phyloP scores from a whole-genome alignment of 2,113 vertebrate species.

The Grallaria varia region DNA sequence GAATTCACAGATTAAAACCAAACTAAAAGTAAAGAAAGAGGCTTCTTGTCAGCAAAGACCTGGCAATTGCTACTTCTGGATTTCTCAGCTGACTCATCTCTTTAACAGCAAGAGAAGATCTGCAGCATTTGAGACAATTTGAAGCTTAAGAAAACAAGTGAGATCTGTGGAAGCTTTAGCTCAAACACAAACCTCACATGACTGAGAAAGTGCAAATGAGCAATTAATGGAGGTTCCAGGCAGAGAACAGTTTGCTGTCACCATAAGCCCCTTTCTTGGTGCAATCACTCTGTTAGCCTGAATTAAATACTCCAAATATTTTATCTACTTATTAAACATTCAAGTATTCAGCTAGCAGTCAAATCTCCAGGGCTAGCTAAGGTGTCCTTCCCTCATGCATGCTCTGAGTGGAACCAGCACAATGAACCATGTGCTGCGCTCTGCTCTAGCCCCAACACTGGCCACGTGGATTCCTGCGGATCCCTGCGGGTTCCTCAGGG shows the following conservation, averaged over 20 bases:
- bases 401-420: background rate
- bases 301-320: background rate
- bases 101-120: background rate
- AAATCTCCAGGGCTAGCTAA: slow-evolving; percentile 42
- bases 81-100: background rate
- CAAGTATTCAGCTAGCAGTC: background rate
- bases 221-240: background rate
- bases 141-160: background rate
- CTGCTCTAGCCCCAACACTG: background rate
- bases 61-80: background rate
- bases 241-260: background rate
- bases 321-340: background rate
- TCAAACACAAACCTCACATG: background rate
- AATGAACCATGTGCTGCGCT: fast-evolving
- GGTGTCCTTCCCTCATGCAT: slow-evolving; percentile 37
- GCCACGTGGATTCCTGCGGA: background rate
- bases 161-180: background rate
- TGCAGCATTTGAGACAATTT: background rate
- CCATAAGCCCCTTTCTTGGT: slow-evolving; percentile 31
- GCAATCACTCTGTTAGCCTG: background rate
- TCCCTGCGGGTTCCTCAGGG: background rate
- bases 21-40: slow-evolving; percentile 59
- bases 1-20: slow-evolving; percentile 1
- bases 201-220: background rate
- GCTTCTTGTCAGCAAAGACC: slow-evolving; percentile 19